Base-by-base conservation (phyloP, 2,113 vertebrate genomes). In the Corythaeola cristata region DNA sequence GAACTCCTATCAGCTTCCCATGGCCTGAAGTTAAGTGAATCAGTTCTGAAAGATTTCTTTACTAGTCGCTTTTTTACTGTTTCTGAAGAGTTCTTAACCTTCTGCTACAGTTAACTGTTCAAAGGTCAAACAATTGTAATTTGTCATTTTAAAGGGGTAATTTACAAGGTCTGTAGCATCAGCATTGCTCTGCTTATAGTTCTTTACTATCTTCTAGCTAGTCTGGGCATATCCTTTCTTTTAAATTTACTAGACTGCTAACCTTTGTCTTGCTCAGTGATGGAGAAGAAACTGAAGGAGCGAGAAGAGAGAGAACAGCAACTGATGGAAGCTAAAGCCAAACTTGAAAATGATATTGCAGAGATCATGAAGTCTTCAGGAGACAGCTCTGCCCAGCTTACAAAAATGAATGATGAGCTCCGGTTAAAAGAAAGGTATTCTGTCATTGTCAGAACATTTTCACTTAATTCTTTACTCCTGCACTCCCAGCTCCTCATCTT, bases 341-440 rank as follows among this genome's bases (percentile, higher is more conserved):
- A 99, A 92, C 97, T 99, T 71, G 99, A 99, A 96, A 98, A 98
- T 15, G 98, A 99, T 80, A 99, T 99, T 76, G 98, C 98, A 18
- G 99, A 99, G 81, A 99, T 99, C 97, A 99, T 99, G 95, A 99
- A 98, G 91, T 99, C 99, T 22, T 99, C 99, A 6, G 99, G 99
- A 83, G 99, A 99, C 94, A 99, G 98, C 97, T 99, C 99, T 90
- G 98, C 98, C 80, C 99, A 99, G 96, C 97, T 99, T 52, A 99
- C 98, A 5, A 99, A 98, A 95, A 98, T 99, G 98, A 99, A 99
- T 2, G 98, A 99, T 26, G 99, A 99, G 45, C 98, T 99, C 41
- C 98, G 98, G 19, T 96, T 98, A 76, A 99, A 99, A 97, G 99
- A 99, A 94, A 99, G 98, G 99, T 99, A 96, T 60, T 45, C n/a